Base-by-base conservation (phyloP, 2,797 vertebrate species). In the Amblyopsis hoosieri region DNA sequence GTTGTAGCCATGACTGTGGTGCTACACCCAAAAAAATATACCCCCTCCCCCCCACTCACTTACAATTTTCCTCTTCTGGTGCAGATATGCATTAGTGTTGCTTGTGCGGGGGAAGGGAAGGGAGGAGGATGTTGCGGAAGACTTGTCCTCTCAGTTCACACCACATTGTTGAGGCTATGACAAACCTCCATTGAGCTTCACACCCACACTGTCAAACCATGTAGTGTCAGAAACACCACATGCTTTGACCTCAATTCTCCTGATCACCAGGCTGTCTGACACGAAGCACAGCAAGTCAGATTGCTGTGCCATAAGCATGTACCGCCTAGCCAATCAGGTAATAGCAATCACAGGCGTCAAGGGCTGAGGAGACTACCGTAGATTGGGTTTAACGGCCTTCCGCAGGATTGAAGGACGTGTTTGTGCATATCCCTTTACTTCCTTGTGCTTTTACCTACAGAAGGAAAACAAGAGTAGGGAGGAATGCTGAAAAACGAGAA, bases 361-460 rank as follows among this genome's bases (percentile, higher is more conserved):
- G 81, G 67, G 11, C 45, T 3, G 62, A 14, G 12, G n/a, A 82
- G 85, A 88, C 80, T 23, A 23, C 23, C 23, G 3, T 23, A 82
- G 74, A 88, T 84, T 78, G 78, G 57, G 83, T 81, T 86, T 86
- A 88, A 89, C 75, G 83, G 84, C 81, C 79, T 85, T 79, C 79
- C 83, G 74, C 57, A 71, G 56, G 72, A 66, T 74, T 71, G 37
- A 67, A 63, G 70, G 72, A 67, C 69, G 11, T 2, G 37, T 37
- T 6, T 37, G 37, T 37, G 37, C 37, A 37, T 5, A 9, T 37
- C 8, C 7, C 2, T 9, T 37, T 37, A 37, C 37, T 37, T 37
- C 37, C 37, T 37, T 37, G 53, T 59, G 42, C 60, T n/a, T 64
- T 57, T 37, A 58, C 29, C 45, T 46, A 48, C 17, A 37, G 51